Evolutionary conservation across 2,888 invertebrate species (phyloP).

Genomic region (Ectemnius lituratus): DNA sequence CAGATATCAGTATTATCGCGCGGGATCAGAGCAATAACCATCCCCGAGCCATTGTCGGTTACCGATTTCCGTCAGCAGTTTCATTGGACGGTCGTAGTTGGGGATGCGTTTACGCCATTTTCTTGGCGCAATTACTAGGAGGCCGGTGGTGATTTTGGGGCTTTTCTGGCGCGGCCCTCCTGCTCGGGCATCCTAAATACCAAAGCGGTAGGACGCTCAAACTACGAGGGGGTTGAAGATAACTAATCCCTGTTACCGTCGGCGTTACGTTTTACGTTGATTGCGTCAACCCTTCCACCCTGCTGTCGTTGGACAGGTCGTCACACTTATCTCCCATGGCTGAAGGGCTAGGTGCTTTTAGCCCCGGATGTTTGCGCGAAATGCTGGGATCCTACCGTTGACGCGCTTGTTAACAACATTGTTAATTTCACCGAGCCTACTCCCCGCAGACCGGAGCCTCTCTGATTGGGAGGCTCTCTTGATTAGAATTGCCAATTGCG

Average conservation of each 20-base stretch:
- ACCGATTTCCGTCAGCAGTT: constrained; percentile 56
- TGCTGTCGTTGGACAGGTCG: constrained; percentile 75
- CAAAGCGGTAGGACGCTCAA: constrained; percentile 12
- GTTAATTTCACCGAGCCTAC: constrained; percentile 68
- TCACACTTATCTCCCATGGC: constrained; percentile 76
- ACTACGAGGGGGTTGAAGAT: constrained; percentile 69
- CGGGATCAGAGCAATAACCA: constrained; percentile 56
- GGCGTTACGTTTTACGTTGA: constrained; percentile 77
- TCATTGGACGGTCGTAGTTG: constrained; percentile 28
- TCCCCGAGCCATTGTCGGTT: constrained; percentile 50
- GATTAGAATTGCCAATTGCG: constrained; percentile 59
- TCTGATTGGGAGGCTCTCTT: constrained; percentile 55
- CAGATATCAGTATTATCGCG: constrained; percentile 56
- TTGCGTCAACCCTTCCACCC: constrained; percentile 76
- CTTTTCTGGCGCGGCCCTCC: neutral
- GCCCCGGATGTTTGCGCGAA: constrained; percentile 51
- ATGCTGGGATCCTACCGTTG: constrained; percentile 46
- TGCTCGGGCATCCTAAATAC: constrained; percentile 43
- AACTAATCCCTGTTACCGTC: constrained; percentile 77
- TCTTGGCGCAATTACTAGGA: constrained; percentile 64
- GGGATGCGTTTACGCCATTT: constrained; percentile 57
- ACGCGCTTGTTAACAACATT: constrained; percentile 71
- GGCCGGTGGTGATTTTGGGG: constrained; percentile 49
- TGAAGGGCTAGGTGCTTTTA: constrained; percentile 50
- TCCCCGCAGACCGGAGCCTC: constrained; percentile 10